Evolutionary conservation across 1,140 invertebrate species (phyloP).

Genomic region (Heliconius hewitsoni): DNA sequence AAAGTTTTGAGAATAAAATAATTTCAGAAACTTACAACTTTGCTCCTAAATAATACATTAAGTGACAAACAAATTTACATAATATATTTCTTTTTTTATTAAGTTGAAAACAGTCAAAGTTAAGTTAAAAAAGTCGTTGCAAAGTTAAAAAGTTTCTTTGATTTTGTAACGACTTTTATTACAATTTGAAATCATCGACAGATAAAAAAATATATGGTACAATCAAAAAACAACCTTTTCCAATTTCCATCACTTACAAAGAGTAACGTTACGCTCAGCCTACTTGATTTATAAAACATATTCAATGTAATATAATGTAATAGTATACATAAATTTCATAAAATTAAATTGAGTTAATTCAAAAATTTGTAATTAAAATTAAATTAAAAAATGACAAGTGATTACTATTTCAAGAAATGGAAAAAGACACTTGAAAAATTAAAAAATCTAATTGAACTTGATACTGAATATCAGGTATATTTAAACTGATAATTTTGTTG

Average conservation of each 20-base stretch:
- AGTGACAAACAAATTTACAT: neutral
- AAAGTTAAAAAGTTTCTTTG: too few relatives aligned
- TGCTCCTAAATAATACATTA: too few relatives aligned
- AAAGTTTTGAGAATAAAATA: too few relatives aligned
- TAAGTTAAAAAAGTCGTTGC: too few relatives aligned
- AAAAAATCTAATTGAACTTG: constrained; percentile 44
- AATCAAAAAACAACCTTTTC: too few relatives aligned
- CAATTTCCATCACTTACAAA: neutral
- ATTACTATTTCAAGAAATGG: constrained; percentile 66
- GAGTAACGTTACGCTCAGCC: neutral
- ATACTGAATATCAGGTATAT: constrained; percentile 58
- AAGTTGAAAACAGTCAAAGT: too few relatives aligned
- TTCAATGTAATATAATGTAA: neutral
- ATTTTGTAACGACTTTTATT: neutral
- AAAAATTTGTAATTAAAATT: neutral
- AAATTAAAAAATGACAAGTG: constrained; percentile 51
- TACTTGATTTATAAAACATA: constrained; percentile 6
- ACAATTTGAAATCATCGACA: neutral
- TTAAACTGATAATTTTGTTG: neutral
- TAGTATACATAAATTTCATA: neutral
- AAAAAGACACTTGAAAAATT: constrained; percentile 44
- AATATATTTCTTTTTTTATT: neutral
- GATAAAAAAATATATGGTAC: neutral
- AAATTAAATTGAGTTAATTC: neutral
- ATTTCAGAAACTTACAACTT: too few relatives aligned